Base-by-base conservation (phyloP, 2,113 vertebrate species). In the Rissa tridactyla region DNA sequence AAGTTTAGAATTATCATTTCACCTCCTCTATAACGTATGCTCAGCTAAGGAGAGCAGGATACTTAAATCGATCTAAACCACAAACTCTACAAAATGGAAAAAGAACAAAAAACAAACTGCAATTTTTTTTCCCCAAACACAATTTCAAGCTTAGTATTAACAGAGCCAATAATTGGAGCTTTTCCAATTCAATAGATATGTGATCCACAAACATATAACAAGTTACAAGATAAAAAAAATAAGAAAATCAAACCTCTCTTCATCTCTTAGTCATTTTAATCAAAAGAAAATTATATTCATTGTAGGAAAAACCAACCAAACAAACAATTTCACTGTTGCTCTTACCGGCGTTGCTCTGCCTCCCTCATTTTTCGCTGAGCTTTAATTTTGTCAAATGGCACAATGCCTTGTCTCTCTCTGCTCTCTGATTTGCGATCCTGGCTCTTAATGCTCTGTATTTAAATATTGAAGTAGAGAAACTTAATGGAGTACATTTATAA, bases 311-410 rank as follows among this genome's bases (percentile, higher is more conserved):
- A 57, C 21, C 9, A n/a, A 20, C 32, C 36, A 11, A 15, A n/a
- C 36, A 10, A 15, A 11, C 10, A 3, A 9, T 29, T 23, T 47
- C 14, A 29, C 18, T 29, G 51, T 30, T 40, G 29, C 36, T 93
- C 98, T 97, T 89, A 99, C 98, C 99, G 98, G 52, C 99, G 99
- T 70, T 99, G 98, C 95, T 99, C 99, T 2, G 99, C 98, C 97
- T 99, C 99, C 92, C 99, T 97, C 23, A 99, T 98, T 89, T 99
- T 99, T 3, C 99, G 97, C 77, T 99, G 99, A 76, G 99, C 99
- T 97, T 99, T 99, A 73, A 99, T 99, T 96, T 99, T 99, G 97
- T 99, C 99, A 40, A 99, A 99, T 0, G 99, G 99, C 62, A 99
- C 98, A 32, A 99, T 99, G 27, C 99, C 99, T 86, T 99, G 99